These are phyloP conservation scores for Myanophis thanlyinensis DNA, from an alignment of 2,113 vertebrate genomes.

Conservation along the genomic window DNA sequence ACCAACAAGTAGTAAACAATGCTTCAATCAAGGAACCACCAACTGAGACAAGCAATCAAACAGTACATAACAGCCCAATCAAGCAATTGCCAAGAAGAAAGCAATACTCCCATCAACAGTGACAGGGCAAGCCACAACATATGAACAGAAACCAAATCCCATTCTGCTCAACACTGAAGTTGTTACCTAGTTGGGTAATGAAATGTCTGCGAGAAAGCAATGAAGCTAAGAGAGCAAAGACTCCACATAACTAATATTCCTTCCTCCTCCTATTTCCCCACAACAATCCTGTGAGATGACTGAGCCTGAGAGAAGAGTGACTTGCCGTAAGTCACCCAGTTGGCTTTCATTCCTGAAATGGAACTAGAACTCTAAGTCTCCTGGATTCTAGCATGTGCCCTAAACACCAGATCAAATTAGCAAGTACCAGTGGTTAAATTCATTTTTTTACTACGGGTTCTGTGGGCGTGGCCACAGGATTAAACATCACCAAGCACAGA, in stretches of 20 bases:
- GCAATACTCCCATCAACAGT: not conserved
- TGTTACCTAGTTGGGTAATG: not conserved
- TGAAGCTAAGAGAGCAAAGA: not conserved
- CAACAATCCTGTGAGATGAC: not conserved
- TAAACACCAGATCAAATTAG: not conserved
- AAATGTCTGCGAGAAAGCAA: not conserved
- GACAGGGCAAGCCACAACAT: not conserved
- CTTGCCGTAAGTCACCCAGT: not conserved
- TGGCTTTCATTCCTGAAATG: not conserved
- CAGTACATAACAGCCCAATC: not conserved
- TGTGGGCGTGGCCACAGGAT: no score
- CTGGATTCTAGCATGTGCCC: not conserved
- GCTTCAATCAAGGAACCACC: not conserved
- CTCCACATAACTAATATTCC: not conserved
- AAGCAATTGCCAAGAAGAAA: not conserved
- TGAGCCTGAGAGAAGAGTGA: not conserved
- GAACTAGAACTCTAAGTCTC: not conserved
- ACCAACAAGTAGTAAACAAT: not conserved
- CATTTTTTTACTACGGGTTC: no score
- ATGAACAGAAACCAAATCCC: not conserved
- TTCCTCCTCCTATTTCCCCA: not conserved
- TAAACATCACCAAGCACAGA: no score
- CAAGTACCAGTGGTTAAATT: no score
- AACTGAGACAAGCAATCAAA: not conserved
- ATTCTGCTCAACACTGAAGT: not conserved